Percentiles rank a stretch among this genome's conserved stretches.
phyloP scores from a whole-genome alignment of 2,888 invertebrate species.

The Rhynchonema sp. region DNA sequence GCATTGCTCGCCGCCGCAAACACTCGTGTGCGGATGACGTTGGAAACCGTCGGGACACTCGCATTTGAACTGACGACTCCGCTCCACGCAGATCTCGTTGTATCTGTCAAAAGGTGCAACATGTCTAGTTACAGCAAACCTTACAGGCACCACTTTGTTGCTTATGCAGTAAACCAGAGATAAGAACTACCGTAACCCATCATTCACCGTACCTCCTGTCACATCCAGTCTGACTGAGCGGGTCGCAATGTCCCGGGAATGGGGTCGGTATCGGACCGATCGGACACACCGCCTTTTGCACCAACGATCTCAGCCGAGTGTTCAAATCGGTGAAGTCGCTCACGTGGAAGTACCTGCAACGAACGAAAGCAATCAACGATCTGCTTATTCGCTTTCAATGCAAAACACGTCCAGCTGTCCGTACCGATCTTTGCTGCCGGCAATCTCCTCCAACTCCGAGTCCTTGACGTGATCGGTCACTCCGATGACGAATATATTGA shows the following conservation, averaged over 20 bases:
- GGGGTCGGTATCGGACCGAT: slow-evolving; percentile 8
- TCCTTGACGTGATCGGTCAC: slow-evolving; percentile 27
- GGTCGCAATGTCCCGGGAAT: slow-evolving; percentile 17
- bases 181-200: too few relatives aligned
- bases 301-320: slow-evolving; percentile 23
- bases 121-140: too few relatives aligned
- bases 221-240: slow-evolving; percentile 11
- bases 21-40: slow-evolving; percentile 21
- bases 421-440: slow-evolving; percentile 13
- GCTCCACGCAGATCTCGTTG: slow-evolving; percentile 19
- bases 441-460: slow-evolving; percentile 24
- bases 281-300: slow-evolving; percentile 27
- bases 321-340: slow-evolving; percentile 27
- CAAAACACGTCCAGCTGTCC: too few relatives aligned
- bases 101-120: too few relatives aligned
- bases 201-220: too few relatives aligned
- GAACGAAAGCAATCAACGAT: slow-evolving; percentile 6
- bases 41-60: slow-evolving; percentile 21
- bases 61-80: slow-evolving; percentile 12
- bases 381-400: not conserved
- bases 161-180: too few relatives aligned
- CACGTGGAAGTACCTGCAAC: slow-evolving; percentile 25
- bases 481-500: slow-evolving; percentile 29
- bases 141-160: too few relatives aligned
- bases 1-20: slow-evolving; percentile 25